These are phyloP conservation scores for Lordiphosa collinella DNA, from an alignment of 1,140 invertebrate genomes.

Conservation along the genomic window DNA sequence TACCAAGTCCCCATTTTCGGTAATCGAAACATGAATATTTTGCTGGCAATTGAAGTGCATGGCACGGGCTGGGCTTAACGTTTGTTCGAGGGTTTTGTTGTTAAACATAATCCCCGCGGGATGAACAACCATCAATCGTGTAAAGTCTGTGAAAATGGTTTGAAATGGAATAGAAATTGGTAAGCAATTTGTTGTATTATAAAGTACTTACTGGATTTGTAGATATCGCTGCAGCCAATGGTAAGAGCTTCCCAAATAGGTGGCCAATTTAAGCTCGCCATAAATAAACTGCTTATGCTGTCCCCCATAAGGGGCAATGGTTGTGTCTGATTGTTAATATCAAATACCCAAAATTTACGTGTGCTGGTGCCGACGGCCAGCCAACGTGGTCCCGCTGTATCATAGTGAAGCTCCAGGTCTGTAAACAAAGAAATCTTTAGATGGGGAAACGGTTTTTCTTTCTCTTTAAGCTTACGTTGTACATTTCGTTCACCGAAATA, in stretches of 20 bases:
- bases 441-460: not conserved
- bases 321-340: constrained; percentile 41
- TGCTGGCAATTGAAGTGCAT: constrained; percentile 48
- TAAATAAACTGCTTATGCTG: constrained; percentile 23
- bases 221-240: constrained; percentile 25
- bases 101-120: constrained; percentile 36
- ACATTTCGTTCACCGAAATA: constrained; percentile 58
- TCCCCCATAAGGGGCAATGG: constrained; percentile 41
- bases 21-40: constrained; percentile 20
- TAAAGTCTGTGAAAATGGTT: constrained; percentile 18
- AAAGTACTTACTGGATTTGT: constrained; percentile 17
- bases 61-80: constrained; percentile 22
- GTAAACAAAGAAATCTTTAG: not conserved
- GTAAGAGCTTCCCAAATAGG: constrained; percentile 55
- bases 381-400: constrained; percentile 56
- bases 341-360: constrained; percentile 53
- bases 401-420: constrained; percentile 70
- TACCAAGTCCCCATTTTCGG: constrained; percentile 57
- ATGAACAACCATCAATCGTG: constrained; percentile 37
- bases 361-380: constrained; percentile 32
- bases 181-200: not conserved
- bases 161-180: not conserved
- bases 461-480: constrained; percentile 36
- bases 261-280: constrained; percentile 45
- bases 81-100: constrained; percentile 33